Percentiles rank a stretch among this genome's conserved stretches.
Conservation (phyloP, 2,113 vertebrate species). For the Cheilinus undulatus region DNA sequence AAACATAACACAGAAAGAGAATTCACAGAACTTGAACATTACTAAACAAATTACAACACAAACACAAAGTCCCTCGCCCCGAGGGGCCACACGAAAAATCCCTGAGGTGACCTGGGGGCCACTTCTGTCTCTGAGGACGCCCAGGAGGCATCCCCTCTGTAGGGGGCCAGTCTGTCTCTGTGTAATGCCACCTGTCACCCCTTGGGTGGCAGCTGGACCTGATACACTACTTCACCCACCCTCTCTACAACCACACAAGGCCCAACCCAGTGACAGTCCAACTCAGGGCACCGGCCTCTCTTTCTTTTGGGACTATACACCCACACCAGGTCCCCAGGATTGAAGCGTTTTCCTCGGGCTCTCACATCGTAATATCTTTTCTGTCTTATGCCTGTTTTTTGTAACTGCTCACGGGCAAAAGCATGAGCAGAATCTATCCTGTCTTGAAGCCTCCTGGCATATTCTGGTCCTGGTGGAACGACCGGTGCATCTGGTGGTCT, state of each 20-base stretch:
- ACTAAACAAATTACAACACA: no score
- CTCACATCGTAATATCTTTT: neutral
- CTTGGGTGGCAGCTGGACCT: neutral
- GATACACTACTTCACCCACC: neutral
- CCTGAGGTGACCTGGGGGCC: no score
- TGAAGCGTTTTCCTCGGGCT: neutral
- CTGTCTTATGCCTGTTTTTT: neutral
- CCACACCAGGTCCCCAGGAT: neutral
- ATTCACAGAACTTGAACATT: no score
- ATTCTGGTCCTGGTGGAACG: no score
- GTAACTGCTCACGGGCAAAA: neutral
- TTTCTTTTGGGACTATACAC: neutral
- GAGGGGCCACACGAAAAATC: no score
- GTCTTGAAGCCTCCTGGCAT: neutral
- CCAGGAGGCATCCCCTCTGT: neutral
- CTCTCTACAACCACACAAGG: neutral
- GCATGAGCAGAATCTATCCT: neutral
- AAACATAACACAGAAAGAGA: no score
- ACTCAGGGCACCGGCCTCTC: neutral
- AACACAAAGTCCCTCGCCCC: no score
- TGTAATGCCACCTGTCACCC: neutral
- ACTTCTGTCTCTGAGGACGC: no score
- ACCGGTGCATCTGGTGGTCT: no score
- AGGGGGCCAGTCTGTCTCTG: neutral
- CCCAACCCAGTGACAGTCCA: neutral